Evolutionary conservation across 2,888 invertebrate species (phyloP).

Genomic region (Sceliomorpha sp.): DNA sequence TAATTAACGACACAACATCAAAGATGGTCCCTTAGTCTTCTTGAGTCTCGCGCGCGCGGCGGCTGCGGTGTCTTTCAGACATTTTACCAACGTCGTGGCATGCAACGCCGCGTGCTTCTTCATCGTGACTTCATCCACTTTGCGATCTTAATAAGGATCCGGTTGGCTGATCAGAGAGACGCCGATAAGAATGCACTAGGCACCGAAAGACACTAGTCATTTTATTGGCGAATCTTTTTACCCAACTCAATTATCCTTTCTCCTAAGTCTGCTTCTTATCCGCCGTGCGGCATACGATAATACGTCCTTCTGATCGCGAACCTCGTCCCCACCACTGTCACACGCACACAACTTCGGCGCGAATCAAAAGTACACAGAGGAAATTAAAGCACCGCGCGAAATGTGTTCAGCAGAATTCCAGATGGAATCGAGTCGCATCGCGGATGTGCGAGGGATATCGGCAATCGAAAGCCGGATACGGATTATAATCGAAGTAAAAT

Average conservation of each 20-base stretch:
- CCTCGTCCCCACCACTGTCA: too few species aligned
- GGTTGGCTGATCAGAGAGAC: slow-evolving; percentile 4
- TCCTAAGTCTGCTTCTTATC: neutral
- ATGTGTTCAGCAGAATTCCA: neutral
- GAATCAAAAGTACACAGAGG: slow-evolving; percentile 1
- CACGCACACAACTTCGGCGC: neutral
- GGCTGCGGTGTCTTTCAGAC: slow-evolving; percentile 11
- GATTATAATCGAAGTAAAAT: too few species aligned
- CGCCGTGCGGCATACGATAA: neutral
- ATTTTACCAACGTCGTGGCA: neutral
- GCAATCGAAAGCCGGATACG: too few species aligned
- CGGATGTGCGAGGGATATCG: too few species aligned
- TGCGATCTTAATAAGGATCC: slow-evolving; percentile 9
- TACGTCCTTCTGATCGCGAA: too few species aligned
- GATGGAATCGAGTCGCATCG: neutral
- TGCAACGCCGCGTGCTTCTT: slow-evolving; percentile 15
- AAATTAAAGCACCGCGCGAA: neutral
- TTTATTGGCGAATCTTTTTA: too few species aligned
- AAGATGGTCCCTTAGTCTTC: slow-evolving; percentile 21
- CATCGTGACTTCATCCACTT: slow-evolving; percentile 7
- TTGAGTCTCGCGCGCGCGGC: slow-evolving; percentile 9
- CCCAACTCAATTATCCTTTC: neutral
- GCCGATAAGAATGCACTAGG: slow-evolving; percentile 11
- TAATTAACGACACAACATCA: slow-evolving; percentile 57
- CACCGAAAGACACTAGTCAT: too few species aligned